Base-by-base conservation (phyloP, 2,113 vertebrate species). In the Aldabrachelys gigantea region DNA sequence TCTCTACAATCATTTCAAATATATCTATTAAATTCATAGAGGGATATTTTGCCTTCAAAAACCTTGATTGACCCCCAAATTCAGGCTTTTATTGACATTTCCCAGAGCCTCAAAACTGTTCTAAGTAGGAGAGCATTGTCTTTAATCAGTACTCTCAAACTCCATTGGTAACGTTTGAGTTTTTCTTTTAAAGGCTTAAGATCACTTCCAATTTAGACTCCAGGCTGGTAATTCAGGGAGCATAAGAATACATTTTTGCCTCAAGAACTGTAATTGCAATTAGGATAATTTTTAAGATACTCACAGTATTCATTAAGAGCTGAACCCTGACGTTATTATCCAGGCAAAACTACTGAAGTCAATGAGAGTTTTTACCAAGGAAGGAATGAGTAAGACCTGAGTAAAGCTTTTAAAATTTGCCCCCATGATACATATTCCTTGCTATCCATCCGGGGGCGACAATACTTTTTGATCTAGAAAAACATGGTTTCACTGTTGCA, bases 1-100 rank as follows among this genome's bases (percentile, higher is more conserved):
- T 95, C 93, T 92, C 91, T 96, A 50, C 69, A 92, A 93, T 97
- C 89, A 95, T 96, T 96, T 94, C 85, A 91, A 87, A 96, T 96
- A 90, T 82, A 94, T 95, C 82, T 89, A 92, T 62, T n/a, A 94
- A 49, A 93, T 95, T 96, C 76, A 95, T 94, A 35, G 85, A 94
- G 87, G 95, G 90, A 86, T 94, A 65, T 96, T 97, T 95, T 95
- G 85, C 83, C 92, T 87, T 96, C 88, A 92, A 78, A 97, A 93
- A 96, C 85, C 84, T 88, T 82, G 86, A 95, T 96, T 94, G 95
- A 89, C 92, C 80, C 82, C 93, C 92, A 95, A 1, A 80, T 35
- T 62, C 90, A 90, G 81, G 52, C 54, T 96, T 97, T 93, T 93
- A 80, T 94, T 94, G 95, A 91, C 84, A 89, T 92, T 96, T 92